A percentile compares a stretch with the other conserved stretches of the same genome.
Evolutionary conservation across 1,140 invertebrate species (phyloP).

Genomic region (Chelonus insularis): DNA sequence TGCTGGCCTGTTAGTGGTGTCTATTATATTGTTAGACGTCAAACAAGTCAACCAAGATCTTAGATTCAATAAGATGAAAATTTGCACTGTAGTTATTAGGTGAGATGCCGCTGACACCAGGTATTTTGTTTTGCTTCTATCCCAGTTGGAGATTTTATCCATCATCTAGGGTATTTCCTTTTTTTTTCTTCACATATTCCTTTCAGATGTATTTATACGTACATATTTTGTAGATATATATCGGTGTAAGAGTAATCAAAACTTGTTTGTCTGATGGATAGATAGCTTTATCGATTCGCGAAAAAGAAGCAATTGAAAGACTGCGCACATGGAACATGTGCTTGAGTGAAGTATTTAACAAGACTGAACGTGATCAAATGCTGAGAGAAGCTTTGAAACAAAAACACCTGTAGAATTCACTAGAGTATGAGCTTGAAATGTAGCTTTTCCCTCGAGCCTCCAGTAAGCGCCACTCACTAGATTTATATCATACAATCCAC

Average conservation of each 20-base stretch:
- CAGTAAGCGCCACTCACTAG: slow-evolving; percentile 24
- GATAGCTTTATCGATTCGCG: background rate
- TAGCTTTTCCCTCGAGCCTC: background rate
- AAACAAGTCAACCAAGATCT: background rate
- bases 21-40: slow-evolving; percentile 11
- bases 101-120: slow-evolving; percentile 7
- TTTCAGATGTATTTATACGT: background rate
- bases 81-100: slow-evolving; percentile 1
- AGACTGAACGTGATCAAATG: background rate
- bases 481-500: slow-evolving; percentile 8
- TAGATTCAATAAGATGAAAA: background rate
- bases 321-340: background rate
- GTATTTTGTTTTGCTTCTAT: slow-evolving; percentile 11
- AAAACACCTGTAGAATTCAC: slow-evolving; percentile 24
- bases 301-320: background rate
- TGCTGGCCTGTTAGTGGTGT: slow-evolving; percentile 28
- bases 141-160: too few species aligned
- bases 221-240: background rate
- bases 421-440: background rate
- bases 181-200: too few species aligned
- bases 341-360: too few species aligned
- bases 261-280: background rate
- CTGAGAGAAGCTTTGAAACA: background rate
- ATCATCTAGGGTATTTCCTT: too few species aligned
- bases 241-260: too few species aligned